Evolutionary conservation across 2,113 vertebrate genomes (phyloP), one percentile per base, ranked within the genome.

Genomic region (Ovibos moschatus): DNA sequence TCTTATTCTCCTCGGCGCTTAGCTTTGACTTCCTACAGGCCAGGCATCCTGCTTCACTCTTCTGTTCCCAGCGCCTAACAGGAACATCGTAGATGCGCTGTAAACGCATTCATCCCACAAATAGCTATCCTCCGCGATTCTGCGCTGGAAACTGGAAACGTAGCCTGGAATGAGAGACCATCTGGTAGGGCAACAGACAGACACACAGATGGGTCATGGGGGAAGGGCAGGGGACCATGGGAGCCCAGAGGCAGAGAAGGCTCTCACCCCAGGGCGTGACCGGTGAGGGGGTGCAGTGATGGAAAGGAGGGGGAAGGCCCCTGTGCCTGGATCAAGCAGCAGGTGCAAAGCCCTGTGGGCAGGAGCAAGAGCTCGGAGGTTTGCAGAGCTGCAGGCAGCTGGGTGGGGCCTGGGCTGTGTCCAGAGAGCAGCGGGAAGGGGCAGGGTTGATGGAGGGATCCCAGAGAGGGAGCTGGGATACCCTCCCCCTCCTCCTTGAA

Each of bases 21-120:
- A 19, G 33, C 43, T 58, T 7, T 12, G 21, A 33, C 67, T 16
- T 81, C 21, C 36, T 33, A 12, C 4, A 28, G 53, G 47, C 83
- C 28, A 64, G 28, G 25, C 2, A 13, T 51, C 40, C 11, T 0
- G 27, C 57, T 43, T 23, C 19, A 0, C 21, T 16, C 57, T 50
- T 7, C 27, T 16, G 13, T 55, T 17, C 40, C 64, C 27, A 0
- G 57, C 0, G 0, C 16, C 14, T 3, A 9, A 16, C 19, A 1
- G 0, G 62, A 30, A 6, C 19, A 0, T 6, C 0, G 5, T 1
- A 36, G 84, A 43, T 4, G 7, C 5, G 0, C 57, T 3, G 13
- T 25, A 0, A 3, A 15, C 58, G 2, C 30, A 1, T 27, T n/a
- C 23, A 1, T 8, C 71, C 60, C 15, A 0, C 76, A 45, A 0